A percentile compares a stretch with the other conserved stretches of the same genome.
Conservation (phyloP, 2,888 invertebrate species). For the Drosophila mimetica region DNA sequence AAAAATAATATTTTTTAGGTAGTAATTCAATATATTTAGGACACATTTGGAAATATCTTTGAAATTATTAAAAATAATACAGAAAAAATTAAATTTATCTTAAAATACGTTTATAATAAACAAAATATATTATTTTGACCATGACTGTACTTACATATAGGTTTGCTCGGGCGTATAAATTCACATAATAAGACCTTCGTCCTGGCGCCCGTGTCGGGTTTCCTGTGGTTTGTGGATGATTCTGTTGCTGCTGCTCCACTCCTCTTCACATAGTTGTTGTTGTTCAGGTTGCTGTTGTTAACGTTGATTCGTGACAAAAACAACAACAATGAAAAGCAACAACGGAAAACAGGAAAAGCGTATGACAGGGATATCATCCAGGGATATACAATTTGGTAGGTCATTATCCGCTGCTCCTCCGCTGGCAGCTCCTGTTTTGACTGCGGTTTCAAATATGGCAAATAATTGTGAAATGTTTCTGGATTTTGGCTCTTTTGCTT, state of each 20-base stretch:
- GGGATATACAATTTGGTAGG: slow-evolving; percentile 43
- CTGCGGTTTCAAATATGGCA: slow-evolving; percentile 80
- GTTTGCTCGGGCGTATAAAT: slow-evolving; percentile 73
- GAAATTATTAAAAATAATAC: too few species aligned
- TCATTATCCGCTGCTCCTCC: slow-evolving; percentile 34
- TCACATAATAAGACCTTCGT: slow-evolving; percentile 74
- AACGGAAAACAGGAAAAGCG: slow-evolving; percentile 7
- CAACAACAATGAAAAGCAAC: slow-evolving; percentile 25
- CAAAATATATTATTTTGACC: background rate
- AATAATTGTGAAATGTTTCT: slow-evolving; percentile 71
- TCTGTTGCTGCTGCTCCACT: slow-evolving; percentile 20
- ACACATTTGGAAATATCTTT: too few species aligned
- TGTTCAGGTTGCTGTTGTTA: slow-evolving; percentile 50
- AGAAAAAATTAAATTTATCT: too few species aligned
- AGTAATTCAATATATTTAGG: too few species aligned
- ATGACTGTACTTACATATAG: slow-evolving; percentile 26
- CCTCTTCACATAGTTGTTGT: slow-evolving; percentile 6
- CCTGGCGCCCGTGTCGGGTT: slow-evolving; percentile 50
- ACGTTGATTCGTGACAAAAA: slow-evolving; percentile 55
- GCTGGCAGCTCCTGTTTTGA: slow-evolving; percentile 44
- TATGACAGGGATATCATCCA: slow-evolving; percentile 60
- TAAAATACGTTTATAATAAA: too few species aligned
- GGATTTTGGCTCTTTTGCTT: slow-evolving; percentile 1
- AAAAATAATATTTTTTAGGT: too few species aligned
- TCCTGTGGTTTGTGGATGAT: slow-evolving; percentile 60